Evolutionary conservation across 2,888 invertebrate genomes (phyloP), one percentile per base, ranked within the genome.

Genomic region (Diogma glabrata): DNA sequence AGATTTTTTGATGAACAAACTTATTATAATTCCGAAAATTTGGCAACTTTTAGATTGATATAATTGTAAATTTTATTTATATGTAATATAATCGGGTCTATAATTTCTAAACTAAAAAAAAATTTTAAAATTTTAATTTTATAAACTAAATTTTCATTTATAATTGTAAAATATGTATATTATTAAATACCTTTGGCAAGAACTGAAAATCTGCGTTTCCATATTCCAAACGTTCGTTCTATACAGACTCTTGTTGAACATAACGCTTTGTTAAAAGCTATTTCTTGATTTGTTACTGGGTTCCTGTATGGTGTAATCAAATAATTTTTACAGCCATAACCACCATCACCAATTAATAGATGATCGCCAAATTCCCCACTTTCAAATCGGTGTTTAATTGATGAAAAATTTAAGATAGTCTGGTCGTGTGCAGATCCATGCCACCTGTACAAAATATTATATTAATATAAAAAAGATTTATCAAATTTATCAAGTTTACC

Each of bases 391-490:
- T 24, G 16, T 26, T 47, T 49, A 19, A 53, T 43, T n/a, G 14
- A 49, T 6, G 56, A 56, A 49, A 58, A 55, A 45, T 57, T 53
- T 48, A 60, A 63, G 51, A 62, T 60, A 4, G 56, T 56, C 3
- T 54, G 52, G 47, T 63, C 62, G 38, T 63, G 60, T 12, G 57
- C 50, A 19, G 58, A 57, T 8, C 61, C 60, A 49, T 60, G 61
- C 62, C 61, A 62, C 12, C 62, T 50, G 16, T 14, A 47, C 20
- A 38, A 38, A 16, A 16, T 38, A 38, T 38, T 16, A 38, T 5
- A 38, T 38, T 38, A 16, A 16, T 16, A 38, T 16, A 38, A 16
- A 16, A 38, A 38, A n/a, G n/a, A n/a, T n/a, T n/a, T n/a, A n/a
- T n/a, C n/a, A n/a, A n/a, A n/a, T 4, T 3, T 38, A 38, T 16